A percentile compares a stretch with the other conserved stretches of the same genome.
These are phyloP conservation scores for Stegastes partitus DNA, from an alignment of 2,113 vertebrate species.

Conservation along the genomic window DNA sequence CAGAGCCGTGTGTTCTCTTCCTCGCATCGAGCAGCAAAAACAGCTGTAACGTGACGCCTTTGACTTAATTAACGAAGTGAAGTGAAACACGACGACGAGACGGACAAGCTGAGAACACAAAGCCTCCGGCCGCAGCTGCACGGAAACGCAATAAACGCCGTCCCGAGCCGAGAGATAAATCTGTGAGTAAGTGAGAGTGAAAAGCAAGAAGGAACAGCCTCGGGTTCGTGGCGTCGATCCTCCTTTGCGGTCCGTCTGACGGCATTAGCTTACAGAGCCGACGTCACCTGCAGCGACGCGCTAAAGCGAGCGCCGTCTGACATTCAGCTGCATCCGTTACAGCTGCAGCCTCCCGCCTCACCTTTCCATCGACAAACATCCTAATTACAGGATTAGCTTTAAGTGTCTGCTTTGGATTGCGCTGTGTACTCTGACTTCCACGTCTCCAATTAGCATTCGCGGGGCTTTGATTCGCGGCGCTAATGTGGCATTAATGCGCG, in stretches of 20 bases:
- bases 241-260: slow-evolving; percentile 8
- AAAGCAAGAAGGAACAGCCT: slow-evolving; percentile 4
- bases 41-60: too few species aligned
- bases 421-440: not conserved
- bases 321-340: slow-evolving; percentile 22
- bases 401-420: slow-evolving; percentile 21
- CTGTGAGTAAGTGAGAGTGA: slow-evolving; percentile 1
- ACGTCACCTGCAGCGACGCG: slow-evolving; percentile 21
- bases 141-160: not conserved
- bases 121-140: too few species aligned
- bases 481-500: slow-evolving; percentile 48
- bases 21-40: too few species aligned
- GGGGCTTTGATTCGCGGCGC: slow-evolving; percentile 41
- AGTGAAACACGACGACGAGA: too few species aligned
- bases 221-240: not conserved
- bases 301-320: slow-evolving; percentile 17
- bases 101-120: too few species aligned
- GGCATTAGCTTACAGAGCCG: slow-evolving; percentile 18
- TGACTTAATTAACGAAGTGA: too few species aligned
- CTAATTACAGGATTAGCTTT: slow-evolving; percentile 18
- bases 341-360: not conserved
- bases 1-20: too few species aligned
- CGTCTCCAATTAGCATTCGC: slow-evolving; percentile 32
- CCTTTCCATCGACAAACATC: slow-evolving; percentile 38
- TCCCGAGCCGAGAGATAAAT: not conserved